A percentile compares a stretch with the other conserved stretches of the same genome.
Conservation (phyloP, 2,797 vertebrate species). For the Galaxias olidus region DNA sequence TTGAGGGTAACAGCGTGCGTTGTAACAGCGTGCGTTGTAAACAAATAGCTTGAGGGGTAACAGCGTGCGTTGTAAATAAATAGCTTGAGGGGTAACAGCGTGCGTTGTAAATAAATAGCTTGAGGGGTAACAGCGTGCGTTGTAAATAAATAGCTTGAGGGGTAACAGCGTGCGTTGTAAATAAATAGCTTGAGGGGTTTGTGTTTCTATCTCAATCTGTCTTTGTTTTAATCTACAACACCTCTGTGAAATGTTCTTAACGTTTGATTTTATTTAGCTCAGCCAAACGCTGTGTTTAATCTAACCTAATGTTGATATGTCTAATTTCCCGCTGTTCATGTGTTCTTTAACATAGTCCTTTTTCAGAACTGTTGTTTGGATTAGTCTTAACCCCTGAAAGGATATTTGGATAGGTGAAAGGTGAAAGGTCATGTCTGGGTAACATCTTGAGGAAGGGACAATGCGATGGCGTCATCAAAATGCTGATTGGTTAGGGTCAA, state of each 20-base stretch:
- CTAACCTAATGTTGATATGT: neutral
- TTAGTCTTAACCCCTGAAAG: neutral
- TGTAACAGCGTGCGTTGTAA: no score
- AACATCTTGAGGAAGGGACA: no score
- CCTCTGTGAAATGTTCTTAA: neutral
- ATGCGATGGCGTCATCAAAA: no score
- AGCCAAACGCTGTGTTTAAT: neutral
- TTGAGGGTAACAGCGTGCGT: no score
- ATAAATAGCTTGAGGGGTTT: no score
- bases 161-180: neutral
- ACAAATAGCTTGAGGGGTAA: neutral
- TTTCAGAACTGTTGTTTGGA: neutral
- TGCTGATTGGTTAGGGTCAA: no score
- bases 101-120: no score
- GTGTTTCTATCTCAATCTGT: neutral
- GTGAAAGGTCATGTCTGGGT: no score
- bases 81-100: no score
- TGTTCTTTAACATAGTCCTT: neutral
- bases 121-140: no score
- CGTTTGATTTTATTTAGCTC: neutral
- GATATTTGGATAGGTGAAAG: no score
- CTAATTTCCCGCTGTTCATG: neutral
- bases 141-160: no score
- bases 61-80: neutral
- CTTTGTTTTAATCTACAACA: neutral